A percentile compares a stretch with the other conserved stretches of the same genome.
These are phyloP conservation scores for Macrostomum cliftonense DNA, from an alignment of 2,888 invertebrate genomes.

Conservation along the genomic window DNA sequence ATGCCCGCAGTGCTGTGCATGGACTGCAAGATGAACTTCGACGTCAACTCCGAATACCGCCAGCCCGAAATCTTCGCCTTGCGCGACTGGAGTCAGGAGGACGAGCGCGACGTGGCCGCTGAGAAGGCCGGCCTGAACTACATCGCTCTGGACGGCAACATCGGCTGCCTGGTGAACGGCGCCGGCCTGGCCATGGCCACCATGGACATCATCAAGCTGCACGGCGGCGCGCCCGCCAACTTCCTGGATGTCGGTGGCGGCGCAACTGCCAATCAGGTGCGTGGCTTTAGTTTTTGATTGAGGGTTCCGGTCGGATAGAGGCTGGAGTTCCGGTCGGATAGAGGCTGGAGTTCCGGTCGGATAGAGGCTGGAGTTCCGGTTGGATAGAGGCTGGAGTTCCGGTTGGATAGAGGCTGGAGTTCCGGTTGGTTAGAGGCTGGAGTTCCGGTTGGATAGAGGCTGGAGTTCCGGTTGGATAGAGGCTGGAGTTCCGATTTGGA, in stretches of 20 bases:
- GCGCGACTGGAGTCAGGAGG: constrained; percentile 74
- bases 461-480: no score
- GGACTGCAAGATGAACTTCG: constrained; percentile 83
- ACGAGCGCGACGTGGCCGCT: constrained; percentile 73
- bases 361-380: no score
- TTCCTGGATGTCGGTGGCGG: constrained; percentile 91
- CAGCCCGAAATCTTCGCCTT: constrained; percentile 63
- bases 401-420: no score
- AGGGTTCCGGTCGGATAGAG: no score
- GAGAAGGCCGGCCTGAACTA: constrained; percentile 74
- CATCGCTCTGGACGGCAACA: constrained; percentile 76
- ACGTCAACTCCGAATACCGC: constrained; percentile 77
- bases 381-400: no score
- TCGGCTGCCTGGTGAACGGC: constrained; percentile 85
- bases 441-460: no score
- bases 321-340: no score
- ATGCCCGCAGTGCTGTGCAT: constrained; percentile 56
- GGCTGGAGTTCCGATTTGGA: no score
- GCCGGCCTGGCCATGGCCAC: constrained; percentile 93
- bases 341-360: no score
- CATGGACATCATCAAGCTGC: constrained; percentile 88
- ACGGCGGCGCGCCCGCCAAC: constrained; percentile 83
- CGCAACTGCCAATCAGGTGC: constrained; percentile 54
- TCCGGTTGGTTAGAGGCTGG: no score
- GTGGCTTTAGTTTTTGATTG: not conserved